Evolutionary conservation across 1,140 invertebrate species (phyloP).

Genomic region (Gonioctena quinquepunctata): DNA sequence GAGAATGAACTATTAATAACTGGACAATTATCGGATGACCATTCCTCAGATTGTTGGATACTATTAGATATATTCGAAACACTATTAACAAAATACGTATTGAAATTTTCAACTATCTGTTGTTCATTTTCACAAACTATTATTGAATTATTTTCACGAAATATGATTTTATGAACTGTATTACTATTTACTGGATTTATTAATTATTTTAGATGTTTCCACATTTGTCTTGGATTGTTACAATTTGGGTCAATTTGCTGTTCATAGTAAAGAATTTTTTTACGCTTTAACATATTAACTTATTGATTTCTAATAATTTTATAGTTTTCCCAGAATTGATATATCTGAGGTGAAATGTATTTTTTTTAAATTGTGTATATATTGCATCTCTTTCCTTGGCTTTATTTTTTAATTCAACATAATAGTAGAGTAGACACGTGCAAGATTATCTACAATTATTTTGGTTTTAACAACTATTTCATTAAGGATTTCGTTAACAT

Average conservation of each 20-base stretch:
- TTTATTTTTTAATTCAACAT: no score
- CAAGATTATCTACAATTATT: no score
- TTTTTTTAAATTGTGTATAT: background rate
- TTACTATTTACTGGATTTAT: background rate
- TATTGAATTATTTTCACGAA: constrained; percentile 1
- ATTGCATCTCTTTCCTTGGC: no score
- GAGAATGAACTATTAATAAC: background rate
- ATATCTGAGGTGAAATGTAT: background rate
- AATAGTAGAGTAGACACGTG: no score
- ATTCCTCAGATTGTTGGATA: background rate
- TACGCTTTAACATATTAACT: background rate
- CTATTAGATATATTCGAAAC: background rate
- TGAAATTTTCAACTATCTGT: background rate
- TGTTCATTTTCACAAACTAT: background rate
- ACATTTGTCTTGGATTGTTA: background rate
- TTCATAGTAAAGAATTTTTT: background rate
- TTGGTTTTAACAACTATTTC: no score
- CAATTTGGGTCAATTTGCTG: constrained; percentile 1
- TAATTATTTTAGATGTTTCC: background rate
- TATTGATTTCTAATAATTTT: constrained; percentile 2
- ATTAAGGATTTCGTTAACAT: no score
- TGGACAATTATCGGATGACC: background rate
- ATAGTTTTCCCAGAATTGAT: constrained; percentile 1
- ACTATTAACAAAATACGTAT: background rate
- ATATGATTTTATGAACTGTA: background rate